These are phyloP conservation scores for Drosophila setosimentum DNA, from an alignment of 2,888 invertebrate species.

Conservation along the genomic window DNA sequence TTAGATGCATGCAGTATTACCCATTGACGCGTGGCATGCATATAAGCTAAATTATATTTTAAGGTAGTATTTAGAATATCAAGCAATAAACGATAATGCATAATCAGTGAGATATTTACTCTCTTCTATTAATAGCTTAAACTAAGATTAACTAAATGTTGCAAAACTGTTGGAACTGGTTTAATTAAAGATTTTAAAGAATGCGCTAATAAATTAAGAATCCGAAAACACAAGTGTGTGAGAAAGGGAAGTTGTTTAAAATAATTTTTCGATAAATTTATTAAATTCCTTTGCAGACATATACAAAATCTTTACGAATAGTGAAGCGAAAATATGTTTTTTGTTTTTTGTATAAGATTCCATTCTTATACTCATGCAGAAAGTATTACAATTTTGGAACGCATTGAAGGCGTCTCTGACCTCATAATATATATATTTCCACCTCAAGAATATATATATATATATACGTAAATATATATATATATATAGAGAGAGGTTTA, in stretches of 20 bases:
- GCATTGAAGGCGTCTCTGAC: not conserved
- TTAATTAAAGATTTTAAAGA: conserved; percentile 35
- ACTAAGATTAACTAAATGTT: conserved; percentile 17
- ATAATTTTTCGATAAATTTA: not conserved
- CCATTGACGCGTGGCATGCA: conserved; percentile 48
- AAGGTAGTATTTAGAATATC: conserved; percentile 52
- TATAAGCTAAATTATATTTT: conserved; percentile 33
- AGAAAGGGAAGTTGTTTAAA: not conserved
- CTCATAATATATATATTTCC: too few species aligned
- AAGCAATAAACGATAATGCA: conserved; percentile 45
- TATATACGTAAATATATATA: not conserved
- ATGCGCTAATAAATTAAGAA: conserved; percentile 53
- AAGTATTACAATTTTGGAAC: not conserved
- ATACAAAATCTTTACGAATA: too few species aligned
- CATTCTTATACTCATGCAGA: conserved; percentile 3
- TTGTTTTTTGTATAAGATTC: conserved; percentile 1
- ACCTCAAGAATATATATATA: too few species aligned
- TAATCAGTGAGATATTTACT: conserved; percentile 23
- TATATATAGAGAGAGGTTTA: not conserved
- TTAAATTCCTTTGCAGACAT: not conserved
- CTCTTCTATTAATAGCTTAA: conserved; percentile 33
- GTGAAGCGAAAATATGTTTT: too few species aligned
- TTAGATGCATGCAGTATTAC: conserved; percentile 61
- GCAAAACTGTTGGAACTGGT: conserved; percentile 21
- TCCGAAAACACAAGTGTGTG: conserved; percentile 7